Evolutionary conservation across 2,797 vertebrate species (phyloP), one percentile per base, ranked within the genome.

Genomic region (Neomorphus geoffroyi): DNA sequence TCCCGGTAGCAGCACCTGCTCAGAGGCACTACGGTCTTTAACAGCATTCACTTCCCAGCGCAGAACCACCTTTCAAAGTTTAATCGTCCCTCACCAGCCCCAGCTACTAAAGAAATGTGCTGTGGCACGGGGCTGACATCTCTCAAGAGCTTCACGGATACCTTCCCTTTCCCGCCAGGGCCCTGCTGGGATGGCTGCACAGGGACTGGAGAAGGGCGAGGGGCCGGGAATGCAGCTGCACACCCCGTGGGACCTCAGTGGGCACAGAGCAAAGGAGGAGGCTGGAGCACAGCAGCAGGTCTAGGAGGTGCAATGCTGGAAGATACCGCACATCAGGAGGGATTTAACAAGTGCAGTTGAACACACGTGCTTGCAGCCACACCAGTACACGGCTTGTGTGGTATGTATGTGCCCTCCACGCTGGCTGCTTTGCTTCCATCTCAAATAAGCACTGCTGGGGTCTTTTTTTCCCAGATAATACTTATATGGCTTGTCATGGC

Each of bases 401-500:
- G 62, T 15, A 11, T 12, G 18, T 46, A 2, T 1, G 16, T 22
- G 56, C 73, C 64, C 53, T 27, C 56, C 1, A 0, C 0, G 1
- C 39, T 3, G 11, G 35, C 58, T 81, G 50, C 39, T 43, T 71
- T 16, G 41, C 70, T 77, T 35, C 41, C 83, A 45, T 7, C 54
- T 67, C 85, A 80, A 51, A 4, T 23, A 48, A 61, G 57, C 13
- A 1, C 37, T 70, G 62, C 65, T 0, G 1, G 77, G 87, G 56
- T 73, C 45, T 80, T 81, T n/a, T 70, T 90, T 69, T 51, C 78
- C 83, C 2, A 28, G 70, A 12, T 71, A 64, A 51, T 54, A 9
- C 78, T 77, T 16, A 72, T 35, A 10, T 79, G 80, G 92, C 94
- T 95, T 62, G 91, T 92, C 90, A 94, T 93, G 78, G 79, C 96